These are phyloP conservation scores for Sesamia nonagrioides DNA, from an alignment of 1,140 invertebrate genomes.

Conservation along the genomic window DNA sequence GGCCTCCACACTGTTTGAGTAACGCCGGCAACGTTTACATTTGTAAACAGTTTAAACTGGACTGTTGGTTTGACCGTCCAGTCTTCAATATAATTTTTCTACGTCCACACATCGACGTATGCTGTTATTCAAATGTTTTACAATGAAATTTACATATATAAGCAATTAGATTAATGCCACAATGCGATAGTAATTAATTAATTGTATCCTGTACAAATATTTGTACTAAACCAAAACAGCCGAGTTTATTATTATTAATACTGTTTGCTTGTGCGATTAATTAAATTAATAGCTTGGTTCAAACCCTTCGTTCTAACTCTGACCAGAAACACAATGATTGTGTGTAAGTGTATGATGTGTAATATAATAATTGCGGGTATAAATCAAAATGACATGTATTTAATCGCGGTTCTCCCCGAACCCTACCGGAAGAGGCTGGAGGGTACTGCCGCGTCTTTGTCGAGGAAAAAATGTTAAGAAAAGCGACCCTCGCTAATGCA, in stretches of 20 bases:
- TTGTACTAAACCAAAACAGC: constrained; percentile 45
- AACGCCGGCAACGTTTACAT: constrained; percentile 64
- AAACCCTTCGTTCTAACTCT: constrained; percentile 37
- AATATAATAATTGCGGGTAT: constrained; percentile 84
- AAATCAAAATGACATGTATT: constrained; percentile 87
- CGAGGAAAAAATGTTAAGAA: constrained; percentile 71
- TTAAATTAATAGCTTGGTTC: constrained; percentile 46
- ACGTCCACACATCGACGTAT: neutral
- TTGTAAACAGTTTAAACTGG: constrained; percentile 71
- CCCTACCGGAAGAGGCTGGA: constrained; percentile 65
- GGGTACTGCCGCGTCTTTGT: constrained; percentile 57
- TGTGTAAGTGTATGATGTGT: constrained; percentile 60
- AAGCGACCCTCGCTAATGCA: constrained; percentile 79
- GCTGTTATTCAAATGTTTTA: constrained; percentile 22
- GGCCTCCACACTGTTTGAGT: constrained; percentile 47
- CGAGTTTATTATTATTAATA: constrained; percentile 57
- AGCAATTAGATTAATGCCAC: constrained; percentile 51
- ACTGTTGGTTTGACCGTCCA: constrained; percentile 55
- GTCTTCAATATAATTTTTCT: constrained; percentile 46
- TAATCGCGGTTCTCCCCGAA: constrained; percentile 69
- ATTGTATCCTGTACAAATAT: constrained; percentile 55
- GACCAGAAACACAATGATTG: constrained; percentile 27
- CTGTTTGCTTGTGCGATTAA: constrained; percentile 51
- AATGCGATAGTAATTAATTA: constrained; percentile 40
- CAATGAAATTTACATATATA: constrained; percentile 38